These are phyloP conservation scores for Heliocidaris erythrogramma DNA, from an alignment of 35 echinoderm and acorn worm genomes.

Conservation along the genomic window DNA sequence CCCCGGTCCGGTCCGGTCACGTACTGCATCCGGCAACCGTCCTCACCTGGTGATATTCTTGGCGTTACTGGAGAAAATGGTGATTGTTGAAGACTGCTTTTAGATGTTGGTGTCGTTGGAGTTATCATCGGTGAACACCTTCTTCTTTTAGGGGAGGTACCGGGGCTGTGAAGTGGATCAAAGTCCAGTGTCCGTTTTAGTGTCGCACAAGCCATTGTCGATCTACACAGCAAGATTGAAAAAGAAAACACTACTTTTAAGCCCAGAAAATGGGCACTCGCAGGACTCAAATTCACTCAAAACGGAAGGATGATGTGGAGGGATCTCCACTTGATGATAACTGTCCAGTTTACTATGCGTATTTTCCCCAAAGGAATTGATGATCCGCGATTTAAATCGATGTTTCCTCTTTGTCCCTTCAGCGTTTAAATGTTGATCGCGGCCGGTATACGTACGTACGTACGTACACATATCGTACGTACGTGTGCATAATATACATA, in stretches of 20 bases:
- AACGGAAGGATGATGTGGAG: background rate
- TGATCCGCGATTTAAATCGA: background rate
- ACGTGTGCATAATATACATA: too few relatives aligned
- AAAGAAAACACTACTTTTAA: background rate
- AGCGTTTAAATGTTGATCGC: background rate
- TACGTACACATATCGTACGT: background rate
- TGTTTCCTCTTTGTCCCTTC: background rate
- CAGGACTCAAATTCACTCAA: background rate
- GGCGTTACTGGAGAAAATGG: conserved; percentile 89
- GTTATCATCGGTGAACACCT: conserved; percentile 87
- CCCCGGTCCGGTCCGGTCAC: too few relatives aligned
- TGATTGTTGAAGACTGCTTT: conserved; percentile 85
- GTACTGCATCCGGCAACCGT: background rate
- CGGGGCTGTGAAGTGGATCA: conserved; percentile 96
- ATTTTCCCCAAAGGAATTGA: background rate
- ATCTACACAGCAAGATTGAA: background rate
- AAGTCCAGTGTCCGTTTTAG: conserved; percentile 98
- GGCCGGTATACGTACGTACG: background rate
- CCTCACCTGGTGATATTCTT: conserved; percentile 92
- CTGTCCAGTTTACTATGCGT: background rate
- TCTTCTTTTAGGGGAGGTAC: conserved; percentile 93
- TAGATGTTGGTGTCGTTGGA: conserved; percentile 74
- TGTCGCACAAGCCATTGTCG: conserved; percentile 99
- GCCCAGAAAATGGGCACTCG: background rate
- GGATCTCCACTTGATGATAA: background rate